Evolutionary conservation across 2,888 invertebrate genomes (phyloP).

Genomic region (Monoplex corrugatus): DNA sequence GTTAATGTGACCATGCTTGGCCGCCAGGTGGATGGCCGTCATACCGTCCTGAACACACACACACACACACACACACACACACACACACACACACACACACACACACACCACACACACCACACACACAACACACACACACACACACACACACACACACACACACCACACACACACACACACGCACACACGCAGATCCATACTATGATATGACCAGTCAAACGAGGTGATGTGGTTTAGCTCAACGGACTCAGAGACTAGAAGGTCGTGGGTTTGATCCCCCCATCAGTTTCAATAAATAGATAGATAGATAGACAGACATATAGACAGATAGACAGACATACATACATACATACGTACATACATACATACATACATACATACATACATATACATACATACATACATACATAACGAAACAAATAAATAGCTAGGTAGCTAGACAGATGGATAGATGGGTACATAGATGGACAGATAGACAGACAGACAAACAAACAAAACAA

Average conservation of each 20-base stretch:
- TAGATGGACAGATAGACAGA: background rate
- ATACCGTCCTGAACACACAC: conserved; percentile 54
- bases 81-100: background rate
- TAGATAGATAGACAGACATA: too few species aligned
- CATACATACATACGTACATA: background rate
- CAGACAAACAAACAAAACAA: background rate
- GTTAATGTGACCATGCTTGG: conserved; percentile 98
- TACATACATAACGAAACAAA: background rate
- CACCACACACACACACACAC: conserved; percentile 4
- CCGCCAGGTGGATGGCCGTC: conserved; percentile 97
- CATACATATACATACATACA: background rate
- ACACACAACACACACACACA: background rate
- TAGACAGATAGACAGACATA: background rate
- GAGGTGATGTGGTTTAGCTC: background rate
- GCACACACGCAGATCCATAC: background rate
- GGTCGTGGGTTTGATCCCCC: too few species aligned
- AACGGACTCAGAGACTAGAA: too few species aligned
- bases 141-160: background rate
- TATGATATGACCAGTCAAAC: background rate
- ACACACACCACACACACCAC: background rate
- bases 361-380: background rate
- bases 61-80: background rate
- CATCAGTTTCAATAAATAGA: too few species aligned
- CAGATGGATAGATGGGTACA: background rate
- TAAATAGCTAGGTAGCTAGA: background rate